A percentile compares a stretch with the other conserved stretches of the same genome.
phyloP scores from a whole-genome alignment of 2,888 invertebrate species.

The Ditylenchus weischeri region DNA sequence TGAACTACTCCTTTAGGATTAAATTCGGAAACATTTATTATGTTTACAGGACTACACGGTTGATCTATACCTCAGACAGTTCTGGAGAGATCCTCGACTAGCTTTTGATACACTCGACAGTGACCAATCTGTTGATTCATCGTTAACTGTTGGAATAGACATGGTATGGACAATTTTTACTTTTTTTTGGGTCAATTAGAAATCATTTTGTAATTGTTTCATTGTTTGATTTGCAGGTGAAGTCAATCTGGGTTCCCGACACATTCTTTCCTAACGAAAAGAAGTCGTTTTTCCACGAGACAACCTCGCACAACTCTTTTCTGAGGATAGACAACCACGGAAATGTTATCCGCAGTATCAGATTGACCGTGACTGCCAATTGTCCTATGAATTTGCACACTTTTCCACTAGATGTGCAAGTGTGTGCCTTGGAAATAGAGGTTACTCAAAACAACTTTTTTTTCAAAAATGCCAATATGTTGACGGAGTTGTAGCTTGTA shows the following conservation, averaged over 20 bases:
- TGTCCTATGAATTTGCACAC: constrained; percentile 58
- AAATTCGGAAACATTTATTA: not conserved
- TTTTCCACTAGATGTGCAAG: constrained; percentile 55
- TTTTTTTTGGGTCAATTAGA: constrained; percentile 23
- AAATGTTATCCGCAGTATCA: constrained; percentile 55
- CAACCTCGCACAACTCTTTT: constrained; percentile 58
- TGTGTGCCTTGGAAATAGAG: constrained; percentile 56
- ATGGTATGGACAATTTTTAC: constrained; percentile 37
- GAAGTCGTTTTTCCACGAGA: constrained; percentile 57
- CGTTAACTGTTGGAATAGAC: constrained; percentile 50
- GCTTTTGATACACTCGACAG: constrained; percentile 38
- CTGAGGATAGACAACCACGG: constrained; percentile 56
- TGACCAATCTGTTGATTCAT: constrained; percentile 27
- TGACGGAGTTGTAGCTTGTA: no score
- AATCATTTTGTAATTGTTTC: no score
- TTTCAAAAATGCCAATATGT: not conserved
- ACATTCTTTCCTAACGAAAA: constrained; percentile 57
- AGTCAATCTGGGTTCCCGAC: constrained; percentile 58
- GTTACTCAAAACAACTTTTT: constrained; percentile 28
- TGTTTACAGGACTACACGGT: constrained; percentile 55
- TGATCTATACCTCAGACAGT: constrained; percentile 57
- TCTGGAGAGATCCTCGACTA: constrained; percentile 56
- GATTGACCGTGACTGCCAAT: constrained; percentile 57
- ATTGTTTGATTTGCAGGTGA: constrained; percentile 32
- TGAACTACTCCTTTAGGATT: constrained; percentile 19